Conservation (phyloP, 2,113 vertebrate genomes). For the Peucedramus taeniatus region DNA sequence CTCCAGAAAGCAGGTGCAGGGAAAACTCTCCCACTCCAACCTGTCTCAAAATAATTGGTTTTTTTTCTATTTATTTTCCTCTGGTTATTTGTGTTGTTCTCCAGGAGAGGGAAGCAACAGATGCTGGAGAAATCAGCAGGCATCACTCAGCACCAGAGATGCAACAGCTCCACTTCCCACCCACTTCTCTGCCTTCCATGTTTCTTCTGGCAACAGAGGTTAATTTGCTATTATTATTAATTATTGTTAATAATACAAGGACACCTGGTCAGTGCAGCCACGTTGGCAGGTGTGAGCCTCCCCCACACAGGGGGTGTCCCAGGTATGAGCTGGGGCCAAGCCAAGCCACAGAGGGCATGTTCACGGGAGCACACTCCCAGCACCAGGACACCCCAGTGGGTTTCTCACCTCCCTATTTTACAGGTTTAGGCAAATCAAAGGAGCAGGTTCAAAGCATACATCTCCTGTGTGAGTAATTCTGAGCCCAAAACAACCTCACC, state of each 20-base stretch:
- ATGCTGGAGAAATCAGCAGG: background rate
- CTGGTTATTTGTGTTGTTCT: background rate
- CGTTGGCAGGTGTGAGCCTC: background rate
- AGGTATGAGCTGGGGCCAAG: background rate
- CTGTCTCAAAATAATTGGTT: background rate
- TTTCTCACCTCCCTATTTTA: background rate
- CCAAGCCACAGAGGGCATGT: background rate
- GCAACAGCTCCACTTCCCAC: background rate
- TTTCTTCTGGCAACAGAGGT: background rate
- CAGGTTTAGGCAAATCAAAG: background rate
- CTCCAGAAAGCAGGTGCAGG: background rate
- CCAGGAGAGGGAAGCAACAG: background rate
- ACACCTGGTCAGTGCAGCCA: background rate
- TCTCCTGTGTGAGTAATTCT: background rate
- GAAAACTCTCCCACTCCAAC: background rate
- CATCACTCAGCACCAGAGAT: background rate
- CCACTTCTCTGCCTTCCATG: fast-evolving
- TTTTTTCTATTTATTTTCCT: background rate
- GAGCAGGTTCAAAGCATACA: fast-evolving
- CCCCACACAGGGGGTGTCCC: background rate
- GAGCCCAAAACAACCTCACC: background rate
- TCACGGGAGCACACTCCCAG: fast-evolving
- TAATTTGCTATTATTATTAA: background rate
- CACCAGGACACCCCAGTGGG: fast-evolving
- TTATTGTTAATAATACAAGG: background rate